Base-by-base conservation (phyloP, 2,113 vertebrate genomes). In the Apodemus sylvaticus region DNA sequence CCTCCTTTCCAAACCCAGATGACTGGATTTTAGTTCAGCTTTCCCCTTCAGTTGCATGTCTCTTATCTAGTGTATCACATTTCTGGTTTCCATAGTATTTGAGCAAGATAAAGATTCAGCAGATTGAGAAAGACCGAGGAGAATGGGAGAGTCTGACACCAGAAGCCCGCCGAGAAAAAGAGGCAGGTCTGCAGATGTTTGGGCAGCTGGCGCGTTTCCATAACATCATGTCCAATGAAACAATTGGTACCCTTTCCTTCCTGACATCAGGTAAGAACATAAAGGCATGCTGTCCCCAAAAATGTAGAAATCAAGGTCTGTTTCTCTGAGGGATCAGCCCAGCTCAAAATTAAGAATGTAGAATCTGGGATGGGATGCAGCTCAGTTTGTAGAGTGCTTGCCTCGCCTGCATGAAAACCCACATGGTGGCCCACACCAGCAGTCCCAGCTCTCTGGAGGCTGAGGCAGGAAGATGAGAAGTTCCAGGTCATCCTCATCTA, bases 161-260 rank as follows among this genome's bases (percentile, higher is more conserved):
- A 0, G 99, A 99, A 95, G 99, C 99, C 78, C 99, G 99, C 36
- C 98, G 99, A 0, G 99, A 99, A 97, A 99, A 99, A 96, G 99
- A 99, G 95, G 99, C 99, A 0, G 99, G 99, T 97, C 98, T 99
- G 87, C 99, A 99, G 98, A 99, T 99, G 99, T 99, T 99, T 62
- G 99, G 99, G 82, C 99, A 99, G 98, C 98, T 99, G 97, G 99
- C 99, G 0, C 99, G 99, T 92, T 99, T 99, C 98, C 99, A 99
- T 98, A 99, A 99, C 97, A 99, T 99, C 97, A 99, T 99, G 99
- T 99, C 99, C 76, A 99, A 99, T 2, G 99, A 99, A 98, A 99
- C 99, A 81, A 99, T 99, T 1, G 99, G 99, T 93, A 99, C 99
- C 0, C 98, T 99, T 98, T 99, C 99, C 95, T 99, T 99, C 98